phyloP scores from a whole-genome alignment of 2,113 vertebrate species.

The Phyllopteryx taeniolatus region DNA sequence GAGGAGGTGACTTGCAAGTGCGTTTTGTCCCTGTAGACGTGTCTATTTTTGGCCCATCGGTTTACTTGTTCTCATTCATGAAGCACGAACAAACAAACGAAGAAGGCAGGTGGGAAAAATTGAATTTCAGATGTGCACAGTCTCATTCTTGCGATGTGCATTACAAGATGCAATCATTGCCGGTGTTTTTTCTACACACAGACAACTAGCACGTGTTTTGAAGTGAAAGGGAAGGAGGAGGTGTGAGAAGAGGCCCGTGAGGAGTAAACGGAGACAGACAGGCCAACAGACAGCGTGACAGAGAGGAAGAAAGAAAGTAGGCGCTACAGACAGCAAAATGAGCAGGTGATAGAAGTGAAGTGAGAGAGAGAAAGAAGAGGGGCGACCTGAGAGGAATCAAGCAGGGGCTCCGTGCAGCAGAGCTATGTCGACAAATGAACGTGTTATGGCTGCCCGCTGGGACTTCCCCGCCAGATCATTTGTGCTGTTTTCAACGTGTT shows the following conservation, averaged over 20 bases:
- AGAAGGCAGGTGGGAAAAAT: constrained; percentile 41
- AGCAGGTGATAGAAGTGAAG: constrained; percentile 62
- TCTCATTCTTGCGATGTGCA: constrained; percentile 60
- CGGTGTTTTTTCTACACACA: constrained; percentile 59
- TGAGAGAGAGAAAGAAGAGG: constrained; percentile 58
- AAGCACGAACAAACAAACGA: constrained; percentile 19
- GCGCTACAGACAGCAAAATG: constrained; percentile 35
- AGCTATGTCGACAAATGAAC: constrained; percentile 73
- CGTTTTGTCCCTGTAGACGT: constrained; percentile 20
- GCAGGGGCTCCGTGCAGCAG: constrained; percentile 66
- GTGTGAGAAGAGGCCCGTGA: constrained; percentile 50
- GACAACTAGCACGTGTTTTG: constrained; percentile 60
- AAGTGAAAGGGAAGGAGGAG: constrained; percentile 46
- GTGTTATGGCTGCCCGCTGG: constrained; percentile 73
- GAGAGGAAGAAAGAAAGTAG: constrained; percentile 24
- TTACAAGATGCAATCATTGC: constrained; percentile 64
- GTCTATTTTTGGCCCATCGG: constrained; percentile 28
- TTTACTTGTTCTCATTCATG: constrained; percentile 50
- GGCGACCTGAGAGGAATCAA: constrained; percentile 76
- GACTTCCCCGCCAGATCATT: constrained; percentile 74
- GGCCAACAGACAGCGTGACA: constrained; percentile 58
- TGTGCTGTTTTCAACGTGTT: constrained; percentile 77
- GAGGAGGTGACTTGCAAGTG: too few species aligned
- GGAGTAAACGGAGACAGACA: constrained; percentile 44
- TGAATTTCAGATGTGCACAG: constrained; percentile 44